Percentiles rank a stretch among this genome's conserved stretches.
These are phyloP conservation scores for Apodemus speciosus DNA, from an alignment of 2,113 vertebrate species.

Conservation along the genomic window DNA sequence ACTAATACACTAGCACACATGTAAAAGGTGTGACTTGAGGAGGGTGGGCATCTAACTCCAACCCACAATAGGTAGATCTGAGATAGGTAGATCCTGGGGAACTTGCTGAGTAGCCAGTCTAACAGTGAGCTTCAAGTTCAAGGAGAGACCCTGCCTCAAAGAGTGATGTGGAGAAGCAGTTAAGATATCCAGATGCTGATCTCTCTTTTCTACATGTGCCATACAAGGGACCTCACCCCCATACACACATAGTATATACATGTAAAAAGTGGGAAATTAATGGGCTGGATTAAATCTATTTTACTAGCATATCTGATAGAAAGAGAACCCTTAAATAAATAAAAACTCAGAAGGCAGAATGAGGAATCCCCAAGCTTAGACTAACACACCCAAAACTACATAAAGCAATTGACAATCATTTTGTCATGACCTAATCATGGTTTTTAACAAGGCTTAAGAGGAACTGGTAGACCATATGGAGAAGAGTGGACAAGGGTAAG, in stretches of 20 bases:
- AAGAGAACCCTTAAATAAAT: background rate
- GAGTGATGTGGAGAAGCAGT: too few species aligned
- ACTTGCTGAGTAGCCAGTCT: background rate
- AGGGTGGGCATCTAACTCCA: too few species aligned
- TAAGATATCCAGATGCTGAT: background rate
- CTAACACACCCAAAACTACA: background rate
- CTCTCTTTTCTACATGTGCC: background rate
- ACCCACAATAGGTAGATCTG: background rate
- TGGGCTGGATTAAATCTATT: background rate
- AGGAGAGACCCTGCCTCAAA: background rate
- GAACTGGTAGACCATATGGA: background rate
- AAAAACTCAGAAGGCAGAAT: background rate
- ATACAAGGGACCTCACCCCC: background rate
- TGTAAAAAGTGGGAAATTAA: too few species aligned
- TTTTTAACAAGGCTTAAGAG: constrained; percentile 2
- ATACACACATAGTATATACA: background rate
- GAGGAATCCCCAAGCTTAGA: background rate
- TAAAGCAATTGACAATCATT: background rate
- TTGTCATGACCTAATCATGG: background rate
- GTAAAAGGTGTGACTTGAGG: background rate
- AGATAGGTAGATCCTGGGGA: background rate
- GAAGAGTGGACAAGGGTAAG: background rate
- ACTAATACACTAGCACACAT: background rate
- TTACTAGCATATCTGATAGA: background rate
- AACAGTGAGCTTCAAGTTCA: background rate